A percentile compares a stretch with the other conserved stretches of the same genome.
phyloP scores from a whole-genome alignment of 2,888 invertebrate species.

The Nemotelus nigrinus region DNA sequence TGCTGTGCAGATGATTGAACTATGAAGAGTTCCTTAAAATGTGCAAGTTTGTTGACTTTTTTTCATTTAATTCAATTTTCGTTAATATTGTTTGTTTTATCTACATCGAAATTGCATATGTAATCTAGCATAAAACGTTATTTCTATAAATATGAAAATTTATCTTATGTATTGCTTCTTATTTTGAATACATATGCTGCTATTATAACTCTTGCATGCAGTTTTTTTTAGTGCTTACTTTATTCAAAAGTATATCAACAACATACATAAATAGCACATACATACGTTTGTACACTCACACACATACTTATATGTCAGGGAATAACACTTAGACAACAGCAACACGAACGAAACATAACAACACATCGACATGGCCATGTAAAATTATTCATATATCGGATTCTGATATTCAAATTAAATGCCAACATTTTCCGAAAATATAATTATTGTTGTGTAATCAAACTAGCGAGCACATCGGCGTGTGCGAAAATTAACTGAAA shows the following conservation, averaged over 20 bases:
- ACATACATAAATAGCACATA: not conserved
- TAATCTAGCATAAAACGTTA: not conserved
- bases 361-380: conserved; percentile 36
- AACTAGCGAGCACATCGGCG: no score
- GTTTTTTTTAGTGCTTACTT: not conserved
- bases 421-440: conserved; percentile 12
- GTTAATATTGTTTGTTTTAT: no score
- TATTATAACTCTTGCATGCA: not conserved
- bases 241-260: not conserved
- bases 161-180: not conserved
- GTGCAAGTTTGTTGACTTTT: no score
- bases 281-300: not conserved
- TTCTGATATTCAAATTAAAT: not conserved
- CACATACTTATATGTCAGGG: no score
- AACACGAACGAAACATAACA: conserved; percentile 38
- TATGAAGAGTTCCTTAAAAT: no score
- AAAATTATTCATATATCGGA: conserved; percentile 2
- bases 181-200: no score
- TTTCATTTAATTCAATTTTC: no score
- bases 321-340: conserved; percentile 14
- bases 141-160: not conserved
- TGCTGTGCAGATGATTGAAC: no score
- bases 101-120: no score
- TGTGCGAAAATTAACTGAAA: no score
- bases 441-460: not conserved